Base-by-base conservation (phyloP, 2,113 vertebrate genomes). In the Mixornis gularis region DNA sequence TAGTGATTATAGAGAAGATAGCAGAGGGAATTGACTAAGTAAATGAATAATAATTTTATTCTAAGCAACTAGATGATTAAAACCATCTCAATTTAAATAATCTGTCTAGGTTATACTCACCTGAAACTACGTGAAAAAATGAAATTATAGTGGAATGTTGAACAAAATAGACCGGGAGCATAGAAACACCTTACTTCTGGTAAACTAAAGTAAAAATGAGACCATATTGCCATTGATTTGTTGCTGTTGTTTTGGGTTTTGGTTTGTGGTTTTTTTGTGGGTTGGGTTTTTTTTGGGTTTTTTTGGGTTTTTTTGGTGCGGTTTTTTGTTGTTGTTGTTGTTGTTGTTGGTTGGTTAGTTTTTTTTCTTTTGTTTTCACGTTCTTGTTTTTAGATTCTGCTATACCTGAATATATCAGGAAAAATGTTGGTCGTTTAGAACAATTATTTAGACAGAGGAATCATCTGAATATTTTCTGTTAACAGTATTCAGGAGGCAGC, bases 381-480 rank as follows among this genome's bases (percentile, higher is more conserved):
- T 11, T 17, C 9, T 51, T 19, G 10, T 26, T 40, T 84, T 64
- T 41, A 1, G 32, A 78, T 26, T 60, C 8, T 56, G 6, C 5
- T 90, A 24, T 25, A 58, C 17, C 40, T 68, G 16, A 71, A 68
- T 69, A 44, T 17, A 17, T 56, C 9, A 80, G 34, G 59, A 64
- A 32, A 87, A 51, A 5, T 55, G 58, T 63, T 89, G 41, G 29
- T 91, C 21, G 79, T 62, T 79, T 84, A 51, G 43, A 84, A 8
- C 41, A 85, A 93, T 40, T 89, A 53, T 82, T 84, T 62, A 85
- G 55, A 85, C 22, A 87, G 40, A 89, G 6, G 36, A 87, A 92
- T 87, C 30, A 85, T 55, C 59, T 91, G 66, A 93, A 64, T 87
- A 95, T 91, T 91, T 8, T 87, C 85, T 91, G 62, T 71, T 93